phyloP scores from a whole-genome alignment of 2,888 invertebrate species.

The Amphipyra berbera region DNA sequence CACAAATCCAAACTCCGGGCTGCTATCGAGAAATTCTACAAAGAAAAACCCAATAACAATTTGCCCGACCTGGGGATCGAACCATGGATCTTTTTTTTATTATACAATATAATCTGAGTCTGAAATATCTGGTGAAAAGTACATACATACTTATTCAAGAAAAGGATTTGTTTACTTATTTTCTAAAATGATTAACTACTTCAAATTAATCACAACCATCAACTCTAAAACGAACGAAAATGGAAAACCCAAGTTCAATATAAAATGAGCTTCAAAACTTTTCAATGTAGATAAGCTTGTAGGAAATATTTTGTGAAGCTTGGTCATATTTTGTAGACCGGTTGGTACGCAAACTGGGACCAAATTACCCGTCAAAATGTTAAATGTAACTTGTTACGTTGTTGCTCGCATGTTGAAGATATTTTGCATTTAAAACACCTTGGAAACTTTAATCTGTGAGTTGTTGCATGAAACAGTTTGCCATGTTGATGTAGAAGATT shows the following conservation, averaged over 20 bases:
- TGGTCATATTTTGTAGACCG: constrained; percentile 68
- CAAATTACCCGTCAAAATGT: constrained; percentile 84
- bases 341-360: constrained; percentile 67
- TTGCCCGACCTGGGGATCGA: no score
- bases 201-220: no score
- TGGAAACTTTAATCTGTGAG: constrained; percentile 26
- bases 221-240: no score
- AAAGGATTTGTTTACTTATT: no score
- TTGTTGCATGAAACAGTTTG: constrained; percentile 27
- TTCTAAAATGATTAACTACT: no score
- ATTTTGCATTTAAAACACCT: constrained; percentile 45
- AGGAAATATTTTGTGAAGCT: constrained; percentile 34
- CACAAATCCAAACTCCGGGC: no score
- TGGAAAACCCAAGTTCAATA: constrained; percentile 1
- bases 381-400: constrained; percentile 72
- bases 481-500: constrained; percentile 23
- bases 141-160: no score
- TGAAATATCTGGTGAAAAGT: no score
- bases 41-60: no score
- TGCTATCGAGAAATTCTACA: no score
- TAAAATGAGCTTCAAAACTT: constrained; percentile 42
- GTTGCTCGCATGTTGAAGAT: constrained; percentile 27
- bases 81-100: no score
- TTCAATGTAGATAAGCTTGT: constrained; percentile 31
- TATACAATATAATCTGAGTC: no score